Evolutionary conservation across 1,140 invertebrate genomes (phyloP), one percentile per base, ranked within the genome.

Genomic region (Trialeurodes vaporariorum): DNA sequence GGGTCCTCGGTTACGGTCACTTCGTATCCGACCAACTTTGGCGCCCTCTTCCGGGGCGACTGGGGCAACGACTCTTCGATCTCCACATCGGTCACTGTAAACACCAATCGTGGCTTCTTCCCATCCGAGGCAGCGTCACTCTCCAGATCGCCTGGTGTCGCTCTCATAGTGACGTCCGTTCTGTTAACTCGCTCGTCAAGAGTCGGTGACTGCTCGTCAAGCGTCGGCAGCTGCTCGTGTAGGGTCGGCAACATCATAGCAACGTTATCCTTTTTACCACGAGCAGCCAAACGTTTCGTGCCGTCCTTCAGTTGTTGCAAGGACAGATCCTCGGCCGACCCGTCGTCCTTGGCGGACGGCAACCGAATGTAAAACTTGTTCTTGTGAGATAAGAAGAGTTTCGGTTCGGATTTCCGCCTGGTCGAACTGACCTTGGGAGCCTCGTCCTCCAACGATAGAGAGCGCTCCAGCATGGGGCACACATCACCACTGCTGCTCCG

Each of bases 391-490:
- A 34, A 2, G 61, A 63, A 21, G 27, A 63, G 64, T 24, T 69
- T 60, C 12, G 61, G 60, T 24, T 65, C 27, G 23, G 59, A 25
- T 11, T 61, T 65, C 22, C 62, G 59, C 22, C 63, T 25, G 25
- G 26, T 61, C 0, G 66, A 63, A 0, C 65, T 67, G 2, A 77
- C 75, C 27, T 75, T 77, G 0, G 75, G 25, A 1, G 1, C 64
- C 25, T 76, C 62, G 1, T 74, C 77, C 1, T 77, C 76, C 21
- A 69, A 34, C 13, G 65, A 61, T 17, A 59, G 25, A 9, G 49
- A 11, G 21, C 25, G 49, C n/a, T 64, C 63, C 12, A 64, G 67
- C 25, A 65, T 69, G n/a, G 63, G 63, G 5, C 68, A n/a, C 62
- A 2, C 69, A 62, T 9, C 17, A 25, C 13, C 40, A 59, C 25